phyloP scores from a whole-genome alignment of 2,888 invertebrate species.

The Horisme vitalbata region DNA sequence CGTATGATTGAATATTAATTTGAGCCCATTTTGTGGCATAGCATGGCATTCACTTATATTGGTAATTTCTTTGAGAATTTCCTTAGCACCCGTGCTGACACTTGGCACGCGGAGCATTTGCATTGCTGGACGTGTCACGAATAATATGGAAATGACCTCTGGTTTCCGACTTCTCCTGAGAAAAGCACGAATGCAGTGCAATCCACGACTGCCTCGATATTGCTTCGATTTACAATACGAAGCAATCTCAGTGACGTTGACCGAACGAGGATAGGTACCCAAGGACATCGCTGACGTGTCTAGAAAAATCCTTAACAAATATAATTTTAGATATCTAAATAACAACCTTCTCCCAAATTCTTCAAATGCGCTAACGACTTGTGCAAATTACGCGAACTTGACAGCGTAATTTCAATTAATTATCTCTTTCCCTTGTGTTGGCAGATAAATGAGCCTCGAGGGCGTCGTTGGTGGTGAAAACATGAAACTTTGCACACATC shows the following conservation, averaged over 20 bases:
- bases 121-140: constrained; percentile 78
- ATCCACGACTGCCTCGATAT: constrained; percentile 54
- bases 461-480: constrained; percentile 62
- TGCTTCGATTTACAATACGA: constrained; percentile 63
- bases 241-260: constrained; percentile 27
- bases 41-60: constrained; percentile 13
- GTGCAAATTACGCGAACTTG: constrained; percentile 50
- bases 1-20: neutral
- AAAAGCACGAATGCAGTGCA: constrained; percentile 47
- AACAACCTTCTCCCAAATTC: constrained; percentile 13
- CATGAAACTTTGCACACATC: constrained; percentile 65
- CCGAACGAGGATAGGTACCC: constrained; percentile 5
- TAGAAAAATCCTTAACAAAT: too few species aligned
- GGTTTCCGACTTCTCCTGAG: constrained; percentile 32
- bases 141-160: constrained; percentile 77
- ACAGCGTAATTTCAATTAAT: constrained; percentile 72
- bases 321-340: too few species aligned
- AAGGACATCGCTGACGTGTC: neutral
- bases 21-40: neutral
- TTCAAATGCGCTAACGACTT: constrained; percentile 38
- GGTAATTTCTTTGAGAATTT: constrained; percentile 25
- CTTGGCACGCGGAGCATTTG: constrained; percentile 58
- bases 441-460: constrained; percentile 67
- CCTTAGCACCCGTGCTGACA: constrained; percentile 28
- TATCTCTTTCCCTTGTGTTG: constrained; percentile 61